These are phyloP conservation scores for Nasonovia ribisnigri DNA, from an alignment of 2,888 invertebrate species.

Conservation along the genomic window DNA sequence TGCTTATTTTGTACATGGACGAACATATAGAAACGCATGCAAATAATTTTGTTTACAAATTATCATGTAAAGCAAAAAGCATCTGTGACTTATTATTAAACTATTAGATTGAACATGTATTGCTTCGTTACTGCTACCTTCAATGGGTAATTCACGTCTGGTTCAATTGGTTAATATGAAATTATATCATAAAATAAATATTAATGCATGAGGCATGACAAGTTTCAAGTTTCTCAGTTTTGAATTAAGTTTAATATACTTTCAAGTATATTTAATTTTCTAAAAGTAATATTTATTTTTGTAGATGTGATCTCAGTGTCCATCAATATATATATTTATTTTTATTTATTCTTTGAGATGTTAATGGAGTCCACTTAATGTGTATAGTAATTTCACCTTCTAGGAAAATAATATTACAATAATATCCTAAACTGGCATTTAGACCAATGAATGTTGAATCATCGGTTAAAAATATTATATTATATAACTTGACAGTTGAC, in stretches of 20 bases:
- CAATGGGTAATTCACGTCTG: neutral
- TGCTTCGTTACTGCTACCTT: neutral
- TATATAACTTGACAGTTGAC: neutral
- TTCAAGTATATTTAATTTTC: neutral
- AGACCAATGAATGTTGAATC: neutral
- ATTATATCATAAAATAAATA: neutral
- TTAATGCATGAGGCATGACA: neutral
- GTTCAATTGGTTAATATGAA: neutral
- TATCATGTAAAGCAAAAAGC: neutral
- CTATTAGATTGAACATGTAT: neutral
- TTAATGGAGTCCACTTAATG: neutral
- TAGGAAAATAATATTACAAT: neutral
- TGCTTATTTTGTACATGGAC: no score
- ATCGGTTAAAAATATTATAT: neutral
- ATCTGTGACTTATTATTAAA: neutral
- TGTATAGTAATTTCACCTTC: neutral
- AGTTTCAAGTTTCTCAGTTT: neutral
- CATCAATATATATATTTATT: neutral
- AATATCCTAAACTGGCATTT: neutral
- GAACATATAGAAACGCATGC: no score
- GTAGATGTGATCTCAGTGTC: neutral
- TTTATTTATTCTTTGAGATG: neutral
- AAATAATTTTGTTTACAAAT: neutral
- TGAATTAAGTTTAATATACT: neutral
- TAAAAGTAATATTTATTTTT: neutral